A percentile compares a stretch with the other conserved stretches of the same genome.
Conservation (phyloP, 2,888 invertebrate species). For the Drosophila barbarae region DNA sequence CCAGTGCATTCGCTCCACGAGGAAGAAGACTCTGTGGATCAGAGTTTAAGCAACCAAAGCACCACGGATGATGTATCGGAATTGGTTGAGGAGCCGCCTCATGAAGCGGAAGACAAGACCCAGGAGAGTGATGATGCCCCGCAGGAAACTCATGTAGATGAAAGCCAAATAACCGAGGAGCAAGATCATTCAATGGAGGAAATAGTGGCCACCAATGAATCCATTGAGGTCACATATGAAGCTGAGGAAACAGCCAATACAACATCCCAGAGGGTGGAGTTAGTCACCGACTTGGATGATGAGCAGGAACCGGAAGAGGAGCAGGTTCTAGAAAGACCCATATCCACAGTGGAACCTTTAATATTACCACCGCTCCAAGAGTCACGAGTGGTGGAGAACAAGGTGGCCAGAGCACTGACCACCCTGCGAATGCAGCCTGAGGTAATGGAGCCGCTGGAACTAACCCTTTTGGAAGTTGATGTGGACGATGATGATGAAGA, state of each 20-base stretch:
- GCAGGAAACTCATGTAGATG: constrained; percentile 19
- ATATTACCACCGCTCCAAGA: constrained; percentile 37
- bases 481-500: constrained; percentile 56
- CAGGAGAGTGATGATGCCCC: constrained; percentile 12
- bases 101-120: constrained; percentile 11
- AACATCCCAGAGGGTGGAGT: constrained; percentile 33
- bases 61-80: constrained; percentile 79
- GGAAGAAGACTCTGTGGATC: constrained; percentile 25
- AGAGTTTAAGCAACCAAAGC: constrained; percentile 76
- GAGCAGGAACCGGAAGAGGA: constrained; percentile 26
- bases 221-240: constrained; percentile 75
- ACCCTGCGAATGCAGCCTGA: constrained; percentile 56
- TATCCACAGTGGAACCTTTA: constrained; percentile 18
- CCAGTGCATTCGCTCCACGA: constrained; percentile 62
- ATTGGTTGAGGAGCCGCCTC: constrained; percentile 71
- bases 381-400: constrained; percentile 53
- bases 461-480: constrained; percentile 41
- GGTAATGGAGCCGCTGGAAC: constrained; percentile 41
- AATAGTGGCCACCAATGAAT: constrained; percentile 75
- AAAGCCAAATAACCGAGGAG: constrained; percentile 53
- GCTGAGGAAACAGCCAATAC: constrained; percentile 62
- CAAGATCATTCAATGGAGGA: constrained; percentile 78
- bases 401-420: constrained; percentile 31
- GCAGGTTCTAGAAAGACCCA: background rate
- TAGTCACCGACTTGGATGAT: constrained; percentile 67